A percentile compares a stretch with the other conserved stretches of the same genome.
Evolutionary conservation across 2,888 invertebrate species (phyloP).

Genomic region (Ochropleura plecta): DNA sequence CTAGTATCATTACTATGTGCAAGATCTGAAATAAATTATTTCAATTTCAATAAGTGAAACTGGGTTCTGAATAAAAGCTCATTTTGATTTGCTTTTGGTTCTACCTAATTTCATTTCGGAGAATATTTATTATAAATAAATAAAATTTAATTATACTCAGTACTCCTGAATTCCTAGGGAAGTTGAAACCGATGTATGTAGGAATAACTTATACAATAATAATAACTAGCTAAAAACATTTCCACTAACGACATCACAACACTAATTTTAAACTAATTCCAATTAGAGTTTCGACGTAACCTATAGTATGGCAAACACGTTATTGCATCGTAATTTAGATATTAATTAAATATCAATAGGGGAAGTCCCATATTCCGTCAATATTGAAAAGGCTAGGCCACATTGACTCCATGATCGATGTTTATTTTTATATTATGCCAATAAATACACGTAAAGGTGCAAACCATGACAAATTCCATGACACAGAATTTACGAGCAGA

Average conservation of each 20-base stretch:
- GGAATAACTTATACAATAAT: too few relatives aligned
- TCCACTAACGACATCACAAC: not conserved
- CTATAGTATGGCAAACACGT: not conserved
- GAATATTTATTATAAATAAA: not conserved
- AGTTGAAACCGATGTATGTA: too few relatives aligned
- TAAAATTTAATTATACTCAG: not conserved
- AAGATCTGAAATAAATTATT: too few relatives aligned
- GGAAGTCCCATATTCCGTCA: not conserved
- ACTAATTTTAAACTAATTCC: not conserved
- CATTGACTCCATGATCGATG: not conserved
- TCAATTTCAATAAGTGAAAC: not conserved
- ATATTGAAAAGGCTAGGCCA: not conserved
- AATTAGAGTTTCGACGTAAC: not conserved
- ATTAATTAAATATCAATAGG: too few relatives aligned
- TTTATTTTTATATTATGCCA: not conserved
- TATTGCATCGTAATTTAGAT: not conserved
- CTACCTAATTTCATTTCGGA: not conserved
- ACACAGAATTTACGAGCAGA: constrained; percentile 18
- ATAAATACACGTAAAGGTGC: not conserved
- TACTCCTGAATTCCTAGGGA: not conserved
- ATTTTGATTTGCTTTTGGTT: not conserved
- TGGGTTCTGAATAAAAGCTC: too few relatives aligned
- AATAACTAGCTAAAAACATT: too few relatives aligned
- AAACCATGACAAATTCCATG: not conserved
- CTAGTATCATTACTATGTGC: too few relatives aligned